Evolutionary conservation across 2,113 vertebrate species (phyloP), one percentile per base, ranked within the genome.

Genomic region (Excalfactoria chinensis): DNA sequence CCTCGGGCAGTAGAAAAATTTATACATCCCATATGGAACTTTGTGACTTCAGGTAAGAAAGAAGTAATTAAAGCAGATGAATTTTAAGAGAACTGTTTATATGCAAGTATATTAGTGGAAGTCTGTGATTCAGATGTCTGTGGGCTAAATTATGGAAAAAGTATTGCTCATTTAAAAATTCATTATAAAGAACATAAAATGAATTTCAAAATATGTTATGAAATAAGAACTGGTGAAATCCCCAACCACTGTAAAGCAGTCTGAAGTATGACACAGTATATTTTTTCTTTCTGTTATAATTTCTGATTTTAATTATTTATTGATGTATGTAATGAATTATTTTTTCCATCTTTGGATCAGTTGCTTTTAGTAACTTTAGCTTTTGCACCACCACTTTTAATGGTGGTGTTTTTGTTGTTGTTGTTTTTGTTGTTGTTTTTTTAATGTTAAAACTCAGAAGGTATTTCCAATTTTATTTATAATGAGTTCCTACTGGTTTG

Each of bases 121-220:
- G 25, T 25, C n/a, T 40, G 44, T 82, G 74, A 72, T 87, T 93
- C 62, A 89, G 82, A 82, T 87, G 43, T 79, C 78, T 82, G 35
- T 69, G 53, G 68, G 74, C 87, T 93, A 87, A 91, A 78, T 82
- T 66, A 79, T 25, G 22, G 73, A 44, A 88, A 88, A 70, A 23
- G 15, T 6, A 0, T 64, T 89, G 88, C 51, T 94, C n/a, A 35
- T 53, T 88, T 93, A 88, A 94, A 94, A 90, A 88, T 84, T 84
- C 5, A 51, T 89, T 41, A n/a, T 86, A 66, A 77, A 81, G 37
- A 87, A 55, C 35, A 17, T 55, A 68, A 80, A 74, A 69, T 49
- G 21, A 80, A 55, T 40, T 73, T 93, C 11, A 78, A 78, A 84
- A 82, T 72, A 51, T 9, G 30, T 77, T 60, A 43, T 66, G 40